Evolutionary conservation across 2,113 vertebrate genomes (phyloP), one percentile per base, ranked within the genome.

Genomic region (Psilopogon haemacephalus): DNA sequence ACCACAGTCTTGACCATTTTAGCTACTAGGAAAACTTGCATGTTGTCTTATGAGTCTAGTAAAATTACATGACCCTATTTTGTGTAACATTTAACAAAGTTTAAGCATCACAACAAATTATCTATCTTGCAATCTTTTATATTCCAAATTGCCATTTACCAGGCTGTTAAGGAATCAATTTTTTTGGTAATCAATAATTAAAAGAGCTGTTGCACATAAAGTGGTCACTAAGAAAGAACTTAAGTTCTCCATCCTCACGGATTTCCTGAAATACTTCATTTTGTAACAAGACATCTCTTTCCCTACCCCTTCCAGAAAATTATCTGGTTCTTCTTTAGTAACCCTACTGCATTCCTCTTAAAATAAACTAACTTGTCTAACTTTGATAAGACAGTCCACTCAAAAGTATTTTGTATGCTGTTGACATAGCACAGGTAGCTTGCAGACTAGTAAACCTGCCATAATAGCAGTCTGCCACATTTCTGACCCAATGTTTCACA

Each of bases 401-500:
- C 54, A 75, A 28, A 88, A 86, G 59, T 23, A 74, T 20, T n/a
- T 80, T 35, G 73, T 27, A 68, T 33, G 65, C 58, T 69, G 42
- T 33, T 81, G 48, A 84, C 65, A 64, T 32, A 88, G 73, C 11
- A 32, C 1, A 0, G 11, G 64, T 27, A 80, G 28, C 50, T 71
- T 59, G 24, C 44, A 84, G 73, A 72, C 70, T 38, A 60, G 63
- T 28, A 83, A 74, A 78, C 37, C 46, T 64, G 62, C 38, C 33
- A 37, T 33, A 69, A 48, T 1, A 59, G 23, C 1, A 0, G 19
- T 40, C 40, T 52, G 58, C 60, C 70, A 24, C 6, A 37, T 7
- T 74, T 44, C 73, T 85, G 21, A 60, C 12, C 27, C 59, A 55
- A 7, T 0, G 1, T 60, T 68, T 72, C 32, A 72, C 0, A 0